Conservation (phyloP, 2,797 vertebrate species). For the Falco naumanni region DNA sequence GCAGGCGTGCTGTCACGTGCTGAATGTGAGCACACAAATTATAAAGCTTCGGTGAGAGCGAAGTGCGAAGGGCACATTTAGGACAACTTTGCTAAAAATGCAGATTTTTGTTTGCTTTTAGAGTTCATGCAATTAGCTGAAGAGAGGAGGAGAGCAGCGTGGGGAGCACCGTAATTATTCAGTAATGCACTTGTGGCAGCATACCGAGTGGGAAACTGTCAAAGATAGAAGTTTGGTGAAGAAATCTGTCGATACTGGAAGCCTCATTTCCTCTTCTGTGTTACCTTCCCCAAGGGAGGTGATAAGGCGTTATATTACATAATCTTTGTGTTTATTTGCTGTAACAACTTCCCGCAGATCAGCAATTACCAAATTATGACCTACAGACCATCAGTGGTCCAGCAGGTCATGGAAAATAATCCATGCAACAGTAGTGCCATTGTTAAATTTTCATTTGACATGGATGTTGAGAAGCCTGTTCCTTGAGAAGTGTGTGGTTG, state of each 20-base stretch:
- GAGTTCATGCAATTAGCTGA: not conserved
- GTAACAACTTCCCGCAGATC: not conserved
- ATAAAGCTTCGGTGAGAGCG: not conserved
- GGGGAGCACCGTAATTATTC: not conserved
- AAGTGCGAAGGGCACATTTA: not conserved
- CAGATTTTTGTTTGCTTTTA: not conserved
- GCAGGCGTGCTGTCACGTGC: accelerated
- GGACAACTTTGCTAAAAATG: not conserved
- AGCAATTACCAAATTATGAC: not conserved
- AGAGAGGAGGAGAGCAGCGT: not conserved
- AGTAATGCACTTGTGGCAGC: not conserved
- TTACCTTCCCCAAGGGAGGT: not conserved
- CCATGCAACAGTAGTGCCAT: accelerated
- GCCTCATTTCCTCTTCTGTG: not conserved
- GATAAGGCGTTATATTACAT: not conserved
- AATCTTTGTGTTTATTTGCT: not conserved
- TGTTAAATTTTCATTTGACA: not conserved
- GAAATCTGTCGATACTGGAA: not conserved
- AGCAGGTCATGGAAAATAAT: not conserved
- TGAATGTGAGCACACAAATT: not conserved
- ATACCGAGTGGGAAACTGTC: not conserved
- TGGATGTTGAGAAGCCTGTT: accelerated
- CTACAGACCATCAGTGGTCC: not conserved
- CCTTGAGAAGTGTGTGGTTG: not conserved
- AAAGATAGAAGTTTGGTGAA: not conserved